Percentiles rank a stretch among this genome's conserved stretches.
Conservation (phyloP, 1,140 invertebrate species). For the Archegozetes longisetosus region DNA sequence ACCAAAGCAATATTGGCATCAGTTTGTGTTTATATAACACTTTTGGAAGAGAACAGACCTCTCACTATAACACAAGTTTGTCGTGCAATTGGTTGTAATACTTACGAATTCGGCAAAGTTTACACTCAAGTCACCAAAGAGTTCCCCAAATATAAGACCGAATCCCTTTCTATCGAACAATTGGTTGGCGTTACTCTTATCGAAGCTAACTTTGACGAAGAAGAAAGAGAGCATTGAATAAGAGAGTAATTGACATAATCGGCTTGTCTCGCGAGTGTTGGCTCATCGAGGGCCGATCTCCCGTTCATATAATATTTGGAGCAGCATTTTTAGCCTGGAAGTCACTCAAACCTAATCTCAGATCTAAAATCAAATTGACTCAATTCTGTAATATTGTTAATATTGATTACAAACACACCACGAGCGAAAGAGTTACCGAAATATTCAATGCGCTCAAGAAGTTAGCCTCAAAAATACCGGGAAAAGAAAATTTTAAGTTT, state of each 20-base stretch:
- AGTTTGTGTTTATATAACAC: no score
- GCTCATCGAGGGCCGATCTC: neutral
- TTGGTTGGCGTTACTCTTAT: neutral
- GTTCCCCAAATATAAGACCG: neutral
- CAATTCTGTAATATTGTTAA: neutral
- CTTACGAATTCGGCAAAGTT: neutral
- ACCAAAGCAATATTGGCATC: no score
- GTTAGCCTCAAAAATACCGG: neutral
- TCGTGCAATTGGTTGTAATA: neutral
- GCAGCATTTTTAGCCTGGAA: neutral
- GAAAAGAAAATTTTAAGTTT: neutral
- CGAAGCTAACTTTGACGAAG: neutral
- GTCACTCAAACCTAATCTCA: neutral
- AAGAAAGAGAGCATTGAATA: neutral
- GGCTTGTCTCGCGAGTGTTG: neutral
- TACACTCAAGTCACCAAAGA: neutral
- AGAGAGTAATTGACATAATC: neutral
- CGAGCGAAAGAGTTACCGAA: neutral
- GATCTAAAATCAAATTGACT: neutral
- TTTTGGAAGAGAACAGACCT: no score
- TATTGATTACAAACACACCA: neutral
- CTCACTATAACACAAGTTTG: no score
- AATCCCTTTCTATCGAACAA: neutral
- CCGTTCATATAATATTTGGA: neutral
- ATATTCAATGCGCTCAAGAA: neutral